Base-by-base conservation (phyloP, 2,113 vertebrate genomes). In the Cranoglanis bouderius region DNA sequence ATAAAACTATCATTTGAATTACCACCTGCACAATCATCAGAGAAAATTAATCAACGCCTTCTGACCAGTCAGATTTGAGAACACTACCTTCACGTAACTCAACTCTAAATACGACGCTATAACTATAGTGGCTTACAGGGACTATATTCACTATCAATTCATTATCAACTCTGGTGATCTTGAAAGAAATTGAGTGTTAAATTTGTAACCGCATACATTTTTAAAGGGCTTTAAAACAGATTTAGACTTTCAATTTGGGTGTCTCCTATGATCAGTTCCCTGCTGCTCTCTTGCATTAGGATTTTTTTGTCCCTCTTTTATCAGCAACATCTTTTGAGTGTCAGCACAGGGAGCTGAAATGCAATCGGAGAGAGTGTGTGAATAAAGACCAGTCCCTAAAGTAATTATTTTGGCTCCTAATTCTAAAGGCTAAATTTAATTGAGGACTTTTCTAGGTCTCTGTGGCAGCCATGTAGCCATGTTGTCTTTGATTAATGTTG, bases 381-480 rank as follows among this genome's bases (percentile, higher is more conserved):
- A 90, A 93, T 21, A 49, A 80, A 74, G 91, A 93, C 96, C 95
- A 96, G 94, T 95, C 94, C 94, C 92, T 92, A 92, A 94, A 94
- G 94, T 96, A 95, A 96, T 97, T 96, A 96, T 96, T 94, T 94
- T 93, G 8, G 19, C 96, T 96, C 95, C 94, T 94, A 94, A 95
- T 96, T 95, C 95, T 93, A 95, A 96, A 95, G 95, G 93, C 95
- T 95, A 96, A 95, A 95, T 96, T 96, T 95, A 94, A 96, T 94
- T 96, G 93, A 94, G 93, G 93, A 92, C 94, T 92, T 95, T 94
- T 91, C 94, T 92, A 95, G 92, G 93, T 96, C 95, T 94, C 93
- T 95, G 70, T 86, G 84, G 93, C 95, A 96, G 96, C 94, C 95
- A 96, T 95, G 94, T 96, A 96, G 96, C 95, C 93, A 57, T 55